Conservation (phyloP, 2,888 invertebrate species). For the Dolichopus griseipennis region DNA sequence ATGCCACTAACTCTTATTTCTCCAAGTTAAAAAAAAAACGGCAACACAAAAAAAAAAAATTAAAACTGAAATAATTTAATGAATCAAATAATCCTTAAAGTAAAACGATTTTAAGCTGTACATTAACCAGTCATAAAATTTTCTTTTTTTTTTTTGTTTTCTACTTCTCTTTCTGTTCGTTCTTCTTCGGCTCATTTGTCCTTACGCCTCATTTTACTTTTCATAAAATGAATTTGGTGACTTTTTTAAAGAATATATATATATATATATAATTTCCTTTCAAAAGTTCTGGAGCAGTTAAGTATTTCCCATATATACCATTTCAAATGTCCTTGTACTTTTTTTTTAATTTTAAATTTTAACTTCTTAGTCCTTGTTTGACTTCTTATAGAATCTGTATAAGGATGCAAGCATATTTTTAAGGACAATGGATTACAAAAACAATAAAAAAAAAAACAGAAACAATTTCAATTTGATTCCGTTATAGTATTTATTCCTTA, state of each 20-base stretch:
- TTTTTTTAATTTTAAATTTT: neutral
- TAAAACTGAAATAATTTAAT: neutral
- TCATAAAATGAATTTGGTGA: neutral
- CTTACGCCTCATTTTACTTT: neutral
- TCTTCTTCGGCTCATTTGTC: neutral
- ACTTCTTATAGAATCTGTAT: neutral
- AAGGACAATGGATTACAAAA: neutral
- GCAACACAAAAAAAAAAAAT: neutral
- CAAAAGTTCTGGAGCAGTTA: too few relatives aligned
- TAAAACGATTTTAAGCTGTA: conserved; percentile 4
- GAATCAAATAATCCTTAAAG: conserved; percentile 2
- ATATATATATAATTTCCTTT: too few relatives aligned
- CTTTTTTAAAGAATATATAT: neutral
- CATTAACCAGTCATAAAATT: conserved; percentile 4
- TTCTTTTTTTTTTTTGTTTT: neutral
- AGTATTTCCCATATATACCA: neutral
- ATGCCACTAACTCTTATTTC: too few relatives aligned
- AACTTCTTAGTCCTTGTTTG: neutral
- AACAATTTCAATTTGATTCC: neutral
- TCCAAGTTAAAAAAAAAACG: neutral
- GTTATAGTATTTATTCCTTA: neutral
- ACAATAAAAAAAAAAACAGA: neutral
- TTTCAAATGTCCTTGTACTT: neutral
- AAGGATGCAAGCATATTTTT: neutral
- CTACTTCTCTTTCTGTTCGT: neutral